Base-by-base conservation (phyloP, 2,113 vertebrate genomes). In the Microcebus tavaratra region DNA sequence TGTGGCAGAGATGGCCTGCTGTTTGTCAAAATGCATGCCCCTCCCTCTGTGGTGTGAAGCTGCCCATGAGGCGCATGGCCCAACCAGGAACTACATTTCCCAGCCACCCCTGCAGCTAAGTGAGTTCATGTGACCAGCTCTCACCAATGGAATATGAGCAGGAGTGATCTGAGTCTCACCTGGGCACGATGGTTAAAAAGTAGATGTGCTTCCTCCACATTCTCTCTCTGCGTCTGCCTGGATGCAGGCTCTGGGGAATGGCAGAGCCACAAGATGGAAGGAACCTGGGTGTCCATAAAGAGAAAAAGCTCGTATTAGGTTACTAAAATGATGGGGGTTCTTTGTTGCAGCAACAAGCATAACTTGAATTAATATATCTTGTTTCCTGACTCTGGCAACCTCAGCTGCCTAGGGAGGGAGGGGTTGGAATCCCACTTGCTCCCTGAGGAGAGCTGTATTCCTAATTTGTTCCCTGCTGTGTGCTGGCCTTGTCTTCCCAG, bases 71-170 rank as follows among this genome's bases (percentile, higher is more conserved):
- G 11, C 3, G 8, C 8, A 5, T 15, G 29, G 21, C 45, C 12
- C 63, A 90, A 27, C 50, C 27, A 86, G 17, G 31, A 82, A 94
- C 90, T 91, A 81, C 75, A 94, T 81, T 93, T 93, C 70, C 97
- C 94, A 94, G 21, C 57, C 39, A 70, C n/a, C 53, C 23, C 65
- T 92, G 83, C 45, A 42, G 1, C 39, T 84, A 61, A 36, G 50
- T 36, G 36, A 76, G 4, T 31, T 87, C 93, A 94, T 45, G 79
- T 95, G 91, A 95, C 79, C 31, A 42, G 29, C 61, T 84, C 21
- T 96, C 57, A 23, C 95, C 89, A 95, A 45, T 79, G 0, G 21
- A 50, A 34, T 79, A 31, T 36, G 29, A 98, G 57, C 42, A 50
- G 21, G 85, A n/a, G 27, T 61, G 61, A 84, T 65, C 11, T 7